Percentiles rank a stretch among this genome's conserved stretches.
Conservation (phyloP, 2,113 vertebrate species). For the Labeo rohita region DNA sequence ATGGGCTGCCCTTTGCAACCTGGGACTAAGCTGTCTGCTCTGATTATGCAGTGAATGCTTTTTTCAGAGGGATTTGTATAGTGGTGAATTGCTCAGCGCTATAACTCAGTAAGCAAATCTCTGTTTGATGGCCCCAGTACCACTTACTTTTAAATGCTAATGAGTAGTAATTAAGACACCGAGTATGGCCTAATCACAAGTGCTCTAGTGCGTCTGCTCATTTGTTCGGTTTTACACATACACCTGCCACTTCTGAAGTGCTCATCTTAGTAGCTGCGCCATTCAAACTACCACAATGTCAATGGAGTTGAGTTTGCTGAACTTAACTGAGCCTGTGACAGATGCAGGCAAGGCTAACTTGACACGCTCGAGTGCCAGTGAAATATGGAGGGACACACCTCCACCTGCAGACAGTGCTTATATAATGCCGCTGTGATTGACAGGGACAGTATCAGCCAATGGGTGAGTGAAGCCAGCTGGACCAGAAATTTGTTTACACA, state of each 20-base stretch:
- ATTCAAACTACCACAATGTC: slow-evolving; percentile 26
- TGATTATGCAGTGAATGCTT: slow-evolving; percentile 30
- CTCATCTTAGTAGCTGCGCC: background rate
- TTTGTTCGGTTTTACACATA: slow-evolving; percentile 62
- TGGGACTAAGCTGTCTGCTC: slow-evolving; percentile 26
- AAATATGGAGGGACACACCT: slow-evolving; percentile 60
- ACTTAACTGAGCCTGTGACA: slow-evolving; percentile 45
- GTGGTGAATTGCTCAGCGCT: slow-evolving; percentile 11
- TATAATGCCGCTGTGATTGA: slow-evolving; percentile 49
- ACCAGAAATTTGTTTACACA: slow-evolving; percentile 58
- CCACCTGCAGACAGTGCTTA: slow-evolving; percentile 58
- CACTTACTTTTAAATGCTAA: slow-evolving; percentile 77
- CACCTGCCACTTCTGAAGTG: slow-evolving; percentile 33
- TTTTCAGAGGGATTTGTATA: slow-evolving; percentile 16
- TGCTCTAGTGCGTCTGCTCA: slow-evolving; percentile 69
- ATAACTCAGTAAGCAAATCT: slow-evolving; percentile 50
- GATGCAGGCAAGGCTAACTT: slow-evolving; percentile 61
- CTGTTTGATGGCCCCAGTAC: slow-evolving; percentile 61
- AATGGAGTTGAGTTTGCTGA: slow-evolving; percentile 36
- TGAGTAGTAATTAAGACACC: slow-evolving; percentile 75
- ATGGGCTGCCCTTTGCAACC: slow-evolving; percentile 17
- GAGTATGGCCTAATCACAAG: slow-evolving; percentile 74
- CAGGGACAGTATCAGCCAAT: slow-evolving; percentile 45
- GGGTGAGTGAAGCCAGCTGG: slow-evolving; percentile 41
- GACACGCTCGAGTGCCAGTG: slow-evolving; percentile 61